These are phyloP conservation scores for Erpornis zantholeuca DNA, from an alignment of 2,113 vertebrate species.

Conservation along the genomic window DNA sequence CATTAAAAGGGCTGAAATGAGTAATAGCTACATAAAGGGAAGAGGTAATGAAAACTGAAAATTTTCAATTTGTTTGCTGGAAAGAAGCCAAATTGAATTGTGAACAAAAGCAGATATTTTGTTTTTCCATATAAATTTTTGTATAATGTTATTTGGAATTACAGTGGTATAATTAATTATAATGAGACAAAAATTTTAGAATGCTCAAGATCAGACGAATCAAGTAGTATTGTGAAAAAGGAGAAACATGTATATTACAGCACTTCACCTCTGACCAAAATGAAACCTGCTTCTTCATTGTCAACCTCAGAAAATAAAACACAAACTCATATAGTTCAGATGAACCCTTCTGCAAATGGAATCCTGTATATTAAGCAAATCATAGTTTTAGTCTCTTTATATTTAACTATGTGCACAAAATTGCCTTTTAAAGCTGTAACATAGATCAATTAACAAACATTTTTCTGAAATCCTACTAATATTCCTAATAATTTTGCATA, in stretches of 20 bases:
- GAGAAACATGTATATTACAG: neutral
- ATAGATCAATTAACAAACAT: neutral
- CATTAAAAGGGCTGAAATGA: neutral
- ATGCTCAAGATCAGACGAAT: neutral
- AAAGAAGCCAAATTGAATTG: neutral
- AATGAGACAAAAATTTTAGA: neutral
- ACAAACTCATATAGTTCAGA: neutral
- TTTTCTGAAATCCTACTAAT: neutral
- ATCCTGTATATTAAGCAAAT: neutral
- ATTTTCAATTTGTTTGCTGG: neutral
- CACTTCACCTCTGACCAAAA: neutral
- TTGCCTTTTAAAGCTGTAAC: neutral
- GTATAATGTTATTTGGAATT: neutral
- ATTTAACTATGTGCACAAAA: neutral
- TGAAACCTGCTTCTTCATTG: neutral
- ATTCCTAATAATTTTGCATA: neutral
- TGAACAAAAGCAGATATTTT: neutral
- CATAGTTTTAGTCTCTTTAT: neutral
- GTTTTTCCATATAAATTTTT: neutral
- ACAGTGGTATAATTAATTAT: neutral
- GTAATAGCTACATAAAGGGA: neutral
- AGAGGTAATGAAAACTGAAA: neutral
- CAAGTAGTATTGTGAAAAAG: neutral
- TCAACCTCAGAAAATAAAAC: neutral
- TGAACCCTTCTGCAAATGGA: neutral